These are phyloP conservation scores for Anarhynchus alexandrinus DNA, from an alignment of 2,113 vertebrate genomes.

Conservation along the genomic window DNA sequence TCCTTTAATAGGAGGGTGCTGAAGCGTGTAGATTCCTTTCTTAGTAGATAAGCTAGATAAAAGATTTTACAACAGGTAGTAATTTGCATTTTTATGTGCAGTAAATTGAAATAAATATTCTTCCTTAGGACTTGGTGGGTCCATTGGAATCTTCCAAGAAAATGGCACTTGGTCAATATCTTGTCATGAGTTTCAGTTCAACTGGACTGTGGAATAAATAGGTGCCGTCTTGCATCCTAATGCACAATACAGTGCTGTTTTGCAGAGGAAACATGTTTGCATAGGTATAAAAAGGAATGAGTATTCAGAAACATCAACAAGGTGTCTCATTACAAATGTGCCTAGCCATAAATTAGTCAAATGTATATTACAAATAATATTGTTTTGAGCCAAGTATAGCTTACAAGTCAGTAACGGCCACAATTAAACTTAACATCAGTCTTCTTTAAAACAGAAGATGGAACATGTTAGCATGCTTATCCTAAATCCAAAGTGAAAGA, in stretches of 20 bases:
- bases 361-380: not conserved
- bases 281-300: not conserved
- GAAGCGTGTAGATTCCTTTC: not conserved
- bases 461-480: not conserved
- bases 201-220: not conserved
- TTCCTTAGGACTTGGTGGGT: not conserved
- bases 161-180: not conserved
- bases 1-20: not conserved
- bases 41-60: not conserved
- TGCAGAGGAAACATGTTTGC: not conserved
- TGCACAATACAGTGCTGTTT: not conserved
- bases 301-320: constrained; percentile 9
- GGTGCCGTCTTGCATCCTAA: not conserved
- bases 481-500: not conserved
- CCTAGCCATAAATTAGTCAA: not conserved
- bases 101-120: not conserved
- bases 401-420: not conserved
- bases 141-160: not conserved
- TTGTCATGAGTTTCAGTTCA: not conserved
- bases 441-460: not conserved
- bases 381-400: not conserved
- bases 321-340: constrained; percentile 14
- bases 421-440: not conserved
- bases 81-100: not conserved
- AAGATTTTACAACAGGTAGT: not conserved